Evolutionary conservation across 2,113 vertebrate species (phyloP).

Genomic region (Hypanus sabinus): DNA sequence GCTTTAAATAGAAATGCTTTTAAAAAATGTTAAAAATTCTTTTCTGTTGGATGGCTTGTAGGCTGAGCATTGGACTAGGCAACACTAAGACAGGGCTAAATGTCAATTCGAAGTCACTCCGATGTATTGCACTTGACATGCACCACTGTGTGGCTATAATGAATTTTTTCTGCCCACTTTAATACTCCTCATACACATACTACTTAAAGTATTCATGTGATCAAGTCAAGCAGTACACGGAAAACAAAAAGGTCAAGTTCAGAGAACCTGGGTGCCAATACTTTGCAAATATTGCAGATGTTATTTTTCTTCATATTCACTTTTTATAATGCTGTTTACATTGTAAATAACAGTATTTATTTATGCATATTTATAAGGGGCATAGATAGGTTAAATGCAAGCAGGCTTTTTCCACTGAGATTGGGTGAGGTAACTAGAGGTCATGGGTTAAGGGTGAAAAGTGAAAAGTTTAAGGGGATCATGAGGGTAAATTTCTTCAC

Average conservation of each 20-base stretch:
- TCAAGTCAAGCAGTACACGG: neutral
- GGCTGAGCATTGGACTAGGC: neutral
- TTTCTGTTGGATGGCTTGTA: neutral
- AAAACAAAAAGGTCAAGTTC: slow-evolving; percentile 6
- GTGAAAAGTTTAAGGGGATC: no score
- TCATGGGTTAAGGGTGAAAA: no score
- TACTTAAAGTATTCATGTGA: neutral
- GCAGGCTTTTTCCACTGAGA: no score
- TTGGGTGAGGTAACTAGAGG: no score
- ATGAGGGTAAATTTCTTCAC: no score
- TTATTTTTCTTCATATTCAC: no score
- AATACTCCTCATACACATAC: neutral
- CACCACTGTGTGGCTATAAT: neutral
- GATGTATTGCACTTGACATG: neutral
- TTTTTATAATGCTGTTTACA: no score
- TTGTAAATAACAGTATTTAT: no score
- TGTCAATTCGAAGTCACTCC: neutral
- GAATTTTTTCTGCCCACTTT: neutral
- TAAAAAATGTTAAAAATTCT: neutral
- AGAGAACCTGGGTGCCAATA: neutral
- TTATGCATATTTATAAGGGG: no score
- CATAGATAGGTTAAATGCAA: no score
- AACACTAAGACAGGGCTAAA: neutral
- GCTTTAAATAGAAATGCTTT: neutral
- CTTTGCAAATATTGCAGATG: neutral